phyloP scores from a whole-genome alignment of 2,888 invertebrate species.

The Tenthredo scrophulariae region DNA sequence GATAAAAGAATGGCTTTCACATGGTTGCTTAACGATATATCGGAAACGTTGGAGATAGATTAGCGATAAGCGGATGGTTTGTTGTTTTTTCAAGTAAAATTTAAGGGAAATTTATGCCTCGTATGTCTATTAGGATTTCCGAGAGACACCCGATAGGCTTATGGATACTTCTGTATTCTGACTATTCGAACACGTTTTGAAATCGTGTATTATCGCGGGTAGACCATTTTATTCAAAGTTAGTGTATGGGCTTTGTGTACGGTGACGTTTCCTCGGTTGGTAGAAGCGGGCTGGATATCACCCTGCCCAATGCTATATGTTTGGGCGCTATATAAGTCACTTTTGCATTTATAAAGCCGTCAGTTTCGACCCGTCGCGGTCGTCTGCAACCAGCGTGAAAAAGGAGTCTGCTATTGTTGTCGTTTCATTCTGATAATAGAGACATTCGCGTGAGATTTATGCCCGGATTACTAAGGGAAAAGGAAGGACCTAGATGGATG shows the following conservation, averaged over 20 bases:
- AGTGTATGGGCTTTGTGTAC: conserved; percentile 40
- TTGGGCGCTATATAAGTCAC: conserved; percentile 65
- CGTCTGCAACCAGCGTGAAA: conserved; percentile 64
- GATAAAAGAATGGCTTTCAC: background rate
- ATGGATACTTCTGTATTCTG: conserved; percentile 6
- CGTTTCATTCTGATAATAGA: conserved; percentile 69
- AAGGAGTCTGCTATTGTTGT: conserved; percentile 61
- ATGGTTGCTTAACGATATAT: background rate
- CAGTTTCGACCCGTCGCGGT: conserved; percentile 61
- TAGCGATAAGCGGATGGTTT: conserved; percentile 32
- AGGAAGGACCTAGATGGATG: conserved; percentile 7
- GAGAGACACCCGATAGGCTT: background rate
- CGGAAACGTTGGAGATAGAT: conserved; percentile 42
- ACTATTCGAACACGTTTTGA: conserved; percentile 49
- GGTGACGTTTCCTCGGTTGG: conserved; percentile 48
- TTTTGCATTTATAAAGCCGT: conserved; percentile 70
- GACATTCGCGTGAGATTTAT: conserved; percentile 58
- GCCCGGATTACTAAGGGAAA: background rate
- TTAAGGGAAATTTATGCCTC: conserved; percentile 20
- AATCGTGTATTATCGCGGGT: conserved; percentile 54
- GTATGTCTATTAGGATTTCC: conserved; percentile 8
- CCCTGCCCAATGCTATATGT: conserved; percentile 63
- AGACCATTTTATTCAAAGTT: conserved; percentile 56
- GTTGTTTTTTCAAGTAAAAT: conserved; percentile 2
- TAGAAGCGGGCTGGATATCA: conserved; percentile 63